phyloP scores from a whole-genome alignment of 2,113 vertebrate genomes.

The Apteryx owenii region DNA sequence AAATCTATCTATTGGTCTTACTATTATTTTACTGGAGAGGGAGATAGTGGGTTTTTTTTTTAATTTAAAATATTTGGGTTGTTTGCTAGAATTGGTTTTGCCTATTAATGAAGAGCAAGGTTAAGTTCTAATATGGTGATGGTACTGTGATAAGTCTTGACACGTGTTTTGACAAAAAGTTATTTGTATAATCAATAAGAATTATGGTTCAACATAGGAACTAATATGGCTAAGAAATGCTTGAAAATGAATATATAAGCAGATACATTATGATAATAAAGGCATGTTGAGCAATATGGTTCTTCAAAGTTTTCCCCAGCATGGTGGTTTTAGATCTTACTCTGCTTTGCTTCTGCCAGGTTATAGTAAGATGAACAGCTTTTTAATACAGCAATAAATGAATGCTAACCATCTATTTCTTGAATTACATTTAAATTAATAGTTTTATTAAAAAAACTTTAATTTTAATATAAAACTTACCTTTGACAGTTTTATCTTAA shows the following conservation, averaged over 20 bases:
- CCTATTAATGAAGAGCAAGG: too few relatives aligned
- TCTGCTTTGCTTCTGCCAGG: neutral
- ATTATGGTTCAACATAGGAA: neutral
- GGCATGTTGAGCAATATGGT: neutral
- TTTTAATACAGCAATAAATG: neutral
- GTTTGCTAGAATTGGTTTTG: too few relatives aligned
- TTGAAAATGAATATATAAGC: neutral
- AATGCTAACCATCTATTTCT: neutral
- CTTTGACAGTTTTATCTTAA: too few relatives aligned
- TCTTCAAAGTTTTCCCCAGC: neutral
- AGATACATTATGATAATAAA: neutral
- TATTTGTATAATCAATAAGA: neutral
- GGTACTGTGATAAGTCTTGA: too few relatives aligned
- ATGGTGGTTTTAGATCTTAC: neutral
- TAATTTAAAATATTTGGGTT: too few relatives aligned
- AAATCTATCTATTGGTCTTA: too few relatives aligned
- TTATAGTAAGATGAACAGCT: neutral
- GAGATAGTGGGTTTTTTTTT: too few relatives aligned
- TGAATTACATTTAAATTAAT: neutral
- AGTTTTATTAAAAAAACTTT: neutral
- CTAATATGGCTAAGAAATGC: neutral
- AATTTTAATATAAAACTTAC: neutral
- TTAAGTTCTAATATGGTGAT: too few relatives aligned
- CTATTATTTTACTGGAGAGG: too few relatives aligned
- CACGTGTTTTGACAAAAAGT: too few relatives aligned